These are phyloP conservation scores for Lycophotia porphyrea DNA, from an alignment of 2,888 invertebrate genomes.

Conservation along the genomic window DNA sequence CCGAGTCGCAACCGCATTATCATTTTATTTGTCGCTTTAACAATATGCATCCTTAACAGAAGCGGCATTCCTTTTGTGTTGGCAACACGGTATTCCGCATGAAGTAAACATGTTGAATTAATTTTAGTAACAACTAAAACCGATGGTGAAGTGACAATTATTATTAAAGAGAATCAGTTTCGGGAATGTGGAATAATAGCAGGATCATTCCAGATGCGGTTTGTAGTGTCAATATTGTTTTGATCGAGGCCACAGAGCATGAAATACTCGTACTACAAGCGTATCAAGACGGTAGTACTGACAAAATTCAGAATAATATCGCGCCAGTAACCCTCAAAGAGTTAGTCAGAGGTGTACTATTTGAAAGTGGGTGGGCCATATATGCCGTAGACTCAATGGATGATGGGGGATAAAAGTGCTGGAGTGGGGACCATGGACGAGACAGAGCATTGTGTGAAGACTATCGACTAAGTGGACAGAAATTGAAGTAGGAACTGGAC, in stretches of 20 bases:
- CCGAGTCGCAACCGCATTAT: conserved; percentile 10
- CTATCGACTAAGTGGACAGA: too few species aligned
- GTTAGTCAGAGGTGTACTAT: not conserved
- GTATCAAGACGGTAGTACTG: not conserved
- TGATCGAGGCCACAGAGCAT: not conserved
- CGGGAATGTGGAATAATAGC: conserved; percentile 11
- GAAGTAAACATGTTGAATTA: conserved; percentile 62
- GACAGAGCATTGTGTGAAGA: too few species aligned
- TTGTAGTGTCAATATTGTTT: conserved; percentile 30
- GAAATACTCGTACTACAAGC: not conserved
- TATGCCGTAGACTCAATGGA: too few species aligned
- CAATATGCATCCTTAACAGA: conserved; percentile 38
- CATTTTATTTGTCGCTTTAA: conserved; percentile 28
- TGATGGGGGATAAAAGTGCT: too few species aligned
- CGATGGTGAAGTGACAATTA: conserved; percentile 34
- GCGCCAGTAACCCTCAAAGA: not conserved
- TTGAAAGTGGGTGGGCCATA: too few species aligned
- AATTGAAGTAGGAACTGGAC: too few species aligned
- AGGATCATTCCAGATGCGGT: conserved; percentile 5
- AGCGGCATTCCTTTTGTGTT: conserved; percentile 28
- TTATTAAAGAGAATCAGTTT: conserved; percentile 23
- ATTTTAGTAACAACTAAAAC: conserved; percentile 52
- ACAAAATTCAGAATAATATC: not conserved
- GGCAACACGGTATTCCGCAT: conserved; percentile 39
- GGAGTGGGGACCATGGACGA: too few species aligned